These are phyloP conservation scores for Antrozous pallidus DNA, from an alignment of 2,797 vertebrate species.

Conservation along the genomic window DNA sequence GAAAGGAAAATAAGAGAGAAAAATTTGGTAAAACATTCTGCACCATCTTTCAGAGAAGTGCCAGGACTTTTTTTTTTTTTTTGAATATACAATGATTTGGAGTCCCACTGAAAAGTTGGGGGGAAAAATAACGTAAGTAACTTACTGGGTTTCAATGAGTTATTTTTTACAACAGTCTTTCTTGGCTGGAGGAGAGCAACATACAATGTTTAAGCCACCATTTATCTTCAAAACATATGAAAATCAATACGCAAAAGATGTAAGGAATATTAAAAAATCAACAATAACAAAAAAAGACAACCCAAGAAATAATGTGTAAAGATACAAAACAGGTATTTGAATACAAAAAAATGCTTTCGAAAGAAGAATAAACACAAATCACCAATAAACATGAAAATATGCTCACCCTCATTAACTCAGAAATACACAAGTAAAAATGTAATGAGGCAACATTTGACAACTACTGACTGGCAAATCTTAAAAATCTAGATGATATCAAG, in stretches of 20 bases:
- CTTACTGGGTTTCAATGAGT: background rate
- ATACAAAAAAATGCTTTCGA: background rate
- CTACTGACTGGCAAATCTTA: background rate
- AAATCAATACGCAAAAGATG: background rate
- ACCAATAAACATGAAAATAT: background rate
- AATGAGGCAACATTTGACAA: background rate
- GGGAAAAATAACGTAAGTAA: background rate
- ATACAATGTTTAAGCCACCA: background rate
- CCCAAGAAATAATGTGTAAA: background rate
- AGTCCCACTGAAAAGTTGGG: background rate
- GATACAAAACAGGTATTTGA: background rate
- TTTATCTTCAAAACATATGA: background rate
- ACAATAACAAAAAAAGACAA: background rate
- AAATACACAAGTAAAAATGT: background rate
- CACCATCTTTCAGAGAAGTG: background rate
- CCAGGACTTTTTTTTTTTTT: background rate
- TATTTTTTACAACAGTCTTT: background rate
- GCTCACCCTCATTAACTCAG: background rate
- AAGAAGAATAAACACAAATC: background rate
- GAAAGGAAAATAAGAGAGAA: background rate
- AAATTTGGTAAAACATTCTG: background rate
- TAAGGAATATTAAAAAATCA: slow-evolving; percentile 1
- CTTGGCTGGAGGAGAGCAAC: background rate
- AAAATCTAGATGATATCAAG: background rate
- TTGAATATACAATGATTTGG: background rate